Base-by-base conservation (phyloP, 2,113 vertebrate species). In the Grantiella picta region DNA sequence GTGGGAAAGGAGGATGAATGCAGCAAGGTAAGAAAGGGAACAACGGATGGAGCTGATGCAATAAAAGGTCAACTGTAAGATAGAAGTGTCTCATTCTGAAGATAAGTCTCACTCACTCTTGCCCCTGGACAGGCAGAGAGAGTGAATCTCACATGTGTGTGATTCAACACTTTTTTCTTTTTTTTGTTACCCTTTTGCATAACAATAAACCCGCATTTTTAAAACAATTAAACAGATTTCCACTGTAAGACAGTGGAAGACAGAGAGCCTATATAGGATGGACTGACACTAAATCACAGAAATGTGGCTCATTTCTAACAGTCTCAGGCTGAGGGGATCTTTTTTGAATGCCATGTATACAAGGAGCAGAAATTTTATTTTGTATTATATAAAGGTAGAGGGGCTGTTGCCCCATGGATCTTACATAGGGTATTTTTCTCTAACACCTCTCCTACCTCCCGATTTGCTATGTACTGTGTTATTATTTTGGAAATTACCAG, bases 111-210 rank as follows among this genome's bases (percentile, higher is more conserved):
- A 71, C 7, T 25, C 22, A 23, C 28, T 79, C 23, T 66, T 89
- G 53, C 45, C 3, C 5, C 70, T 66, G 71, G 42, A 35, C 7
- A 2, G 33, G 36, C 15, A 69, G 59, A 64, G 59, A 59, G 20
- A 60, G 15, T 12, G 1, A 40, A 54, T 59, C 24, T 81, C 44
- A 61, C 8, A 23, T 16, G 44, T 57, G 12, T 31, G 25, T 38
- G 57, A 61, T 69, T 77, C 12, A 50, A 24, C 22, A 29, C 35
- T 36, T 23, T 20, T 20, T 5, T 15, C 12, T 5, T 44, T 44
- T 5, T 2, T 3, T 1, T 1, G 10, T 38, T 38, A 8, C 5
- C 27, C 10, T 28, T 63, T 42, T 53, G 24, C 54, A 21, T 57
- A 42, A 35, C 47, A 42, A 45, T 61, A 80, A 76, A 68, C 5